Conservation (phyloP, 2,797 vertebrate species). For the Pseudomugil tenellus region DNA sequence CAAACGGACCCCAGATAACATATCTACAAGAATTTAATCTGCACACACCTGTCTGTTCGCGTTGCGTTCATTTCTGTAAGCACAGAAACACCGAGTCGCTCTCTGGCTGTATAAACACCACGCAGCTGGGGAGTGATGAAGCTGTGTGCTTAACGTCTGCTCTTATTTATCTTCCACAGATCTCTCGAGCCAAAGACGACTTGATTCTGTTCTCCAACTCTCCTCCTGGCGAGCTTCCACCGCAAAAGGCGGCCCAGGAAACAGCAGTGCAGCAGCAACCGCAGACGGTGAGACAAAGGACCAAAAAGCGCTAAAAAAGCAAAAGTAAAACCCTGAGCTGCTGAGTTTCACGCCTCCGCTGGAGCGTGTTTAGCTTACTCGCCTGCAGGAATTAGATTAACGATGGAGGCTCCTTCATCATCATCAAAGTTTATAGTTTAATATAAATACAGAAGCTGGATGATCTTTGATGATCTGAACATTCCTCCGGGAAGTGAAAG, state of each 20-base stretch:
- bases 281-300: conserved; percentile 67
- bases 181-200: conserved; percentile 86
- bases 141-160: not conserved
- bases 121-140: not conserved
- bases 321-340: not conserved
- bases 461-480: too few relatives aligned
- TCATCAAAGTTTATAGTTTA: not conserved
- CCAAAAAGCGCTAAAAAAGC: not conserved
- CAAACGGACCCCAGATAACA: not conserved
- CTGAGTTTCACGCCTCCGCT: not conserved
- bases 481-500: too few relatives aligned
- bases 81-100: not conserved
- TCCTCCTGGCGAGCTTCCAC: conserved; percentile 64
- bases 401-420: not conserved
- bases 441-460: too few relatives aligned
- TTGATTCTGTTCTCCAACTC: conserved; percentile 84
- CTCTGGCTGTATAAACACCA: not conserved
- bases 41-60: not conserved
- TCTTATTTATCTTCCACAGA: conserved; percentile 73
- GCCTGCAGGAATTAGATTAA: not conserved
- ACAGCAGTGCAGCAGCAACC: conserved; percentile 43
- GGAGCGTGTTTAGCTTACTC: not conserved
- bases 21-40: not conserved
- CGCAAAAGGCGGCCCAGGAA: conserved; percentile 72
- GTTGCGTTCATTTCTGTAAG: not conserved